Base-by-base conservation (phyloP, 2,797 vertebrate species). In the Melanotaenia trifasciata region DNA sequence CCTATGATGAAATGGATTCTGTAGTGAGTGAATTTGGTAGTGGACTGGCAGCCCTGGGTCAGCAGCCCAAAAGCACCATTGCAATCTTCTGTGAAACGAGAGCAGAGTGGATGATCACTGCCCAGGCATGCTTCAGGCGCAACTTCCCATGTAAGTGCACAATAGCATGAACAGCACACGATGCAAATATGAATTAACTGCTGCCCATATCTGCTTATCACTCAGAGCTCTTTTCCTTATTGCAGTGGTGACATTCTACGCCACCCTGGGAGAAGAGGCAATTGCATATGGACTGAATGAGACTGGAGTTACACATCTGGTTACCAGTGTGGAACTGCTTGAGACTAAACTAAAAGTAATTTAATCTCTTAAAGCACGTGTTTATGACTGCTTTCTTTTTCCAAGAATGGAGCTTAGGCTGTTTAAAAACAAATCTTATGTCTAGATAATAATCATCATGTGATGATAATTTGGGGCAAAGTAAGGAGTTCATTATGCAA, bases 81-180 rank as follows among this genome's bases (percentile, higher is more conserved):
- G 98, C 96, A 13, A 96, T 99, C 75, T 99, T 99, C 87, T 99
- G 98, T 69, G 98, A 99, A 92, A 99, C 98, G 10, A 93, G 97
- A 84, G 96, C 97, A 0, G 98, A 99, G 67, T 99, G 98, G 98
- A 98, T 99, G 95, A 96, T 99, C 58, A 90, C 95, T 0, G 97
- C 97, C 32, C 97, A 99, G 84, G 77, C 97, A 22, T 99, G 98
- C 93, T 99, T 99, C 90, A 96, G 96, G 82, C 93, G 85, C 87
- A 99, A 97, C 87, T 99, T 99, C 64, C 98, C 98, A 77, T 89
- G 98, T 99, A 93, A 96, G 91, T 68, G 64, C 18, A 40, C 60
- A 0, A 1, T 20, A 30, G 2, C 0, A 4, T 14, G 1, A 22
- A 33, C 4, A 16, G 0, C 38, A 53, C 22, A 20, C 58, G 12